A percentile compares a stretch with the other conserved stretches of the same genome.
These are phyloP conservation scores for Anodontia alba DNA, from an alignment of 2,888 invertebrate species.

Conservation along the genomic window DNA sequence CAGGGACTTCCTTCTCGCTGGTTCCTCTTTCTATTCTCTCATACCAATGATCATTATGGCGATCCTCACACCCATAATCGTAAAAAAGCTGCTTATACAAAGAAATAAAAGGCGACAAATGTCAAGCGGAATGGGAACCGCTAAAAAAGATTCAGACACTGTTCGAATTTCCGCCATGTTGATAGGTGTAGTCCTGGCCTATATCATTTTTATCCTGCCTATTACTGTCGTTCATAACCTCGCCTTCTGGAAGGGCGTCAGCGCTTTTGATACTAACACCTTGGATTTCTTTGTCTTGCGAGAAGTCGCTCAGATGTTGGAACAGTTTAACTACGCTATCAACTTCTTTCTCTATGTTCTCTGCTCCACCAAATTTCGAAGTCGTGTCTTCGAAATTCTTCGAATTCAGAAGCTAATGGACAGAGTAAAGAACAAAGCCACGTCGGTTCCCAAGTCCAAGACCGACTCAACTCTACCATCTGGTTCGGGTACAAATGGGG, in stretches of 20 bases:
- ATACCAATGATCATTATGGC: conserved; percentile 63
- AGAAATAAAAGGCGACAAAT: conserved; percentile 28
- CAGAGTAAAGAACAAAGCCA: too few relatives aligned
- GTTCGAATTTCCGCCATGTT: conserved; percentile 69
- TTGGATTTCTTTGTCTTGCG: conserved; percentile 60
- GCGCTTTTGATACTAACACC: conserved; percentile 65
- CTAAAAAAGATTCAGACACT: conserved; percentile 29
- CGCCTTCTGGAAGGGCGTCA: conserved; percentile 52
- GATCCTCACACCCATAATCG: conserved; percentile 64
- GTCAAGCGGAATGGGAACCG: not conserved
- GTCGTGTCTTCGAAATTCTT: not conserved
- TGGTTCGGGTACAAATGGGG: too few relatives aligned
- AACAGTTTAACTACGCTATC: conserved; percentile 74
- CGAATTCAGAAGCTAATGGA: conserved; percentile 42
- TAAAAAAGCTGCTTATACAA: conserved; percentile 42
- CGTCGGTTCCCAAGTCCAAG: too few relatives aligned
- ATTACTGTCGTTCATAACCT: conserved; percentile 68
- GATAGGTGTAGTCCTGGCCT: conserved; percentile 68
- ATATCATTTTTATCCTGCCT: conserved; percentile 72
- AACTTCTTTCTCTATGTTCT: conserved; percentile 76
- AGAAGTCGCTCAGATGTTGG: conserved; percentile 70
- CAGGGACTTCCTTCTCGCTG: conserved; percentile 54
- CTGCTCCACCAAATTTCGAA: conserved; percentile 66
- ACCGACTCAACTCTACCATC: too few relatives aligned
- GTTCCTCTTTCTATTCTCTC: conserved; percentile 62